Base-by-base conservation (phyloP, 2,888 invertebrate species). In the Dolomedes plantarius region DNA sequence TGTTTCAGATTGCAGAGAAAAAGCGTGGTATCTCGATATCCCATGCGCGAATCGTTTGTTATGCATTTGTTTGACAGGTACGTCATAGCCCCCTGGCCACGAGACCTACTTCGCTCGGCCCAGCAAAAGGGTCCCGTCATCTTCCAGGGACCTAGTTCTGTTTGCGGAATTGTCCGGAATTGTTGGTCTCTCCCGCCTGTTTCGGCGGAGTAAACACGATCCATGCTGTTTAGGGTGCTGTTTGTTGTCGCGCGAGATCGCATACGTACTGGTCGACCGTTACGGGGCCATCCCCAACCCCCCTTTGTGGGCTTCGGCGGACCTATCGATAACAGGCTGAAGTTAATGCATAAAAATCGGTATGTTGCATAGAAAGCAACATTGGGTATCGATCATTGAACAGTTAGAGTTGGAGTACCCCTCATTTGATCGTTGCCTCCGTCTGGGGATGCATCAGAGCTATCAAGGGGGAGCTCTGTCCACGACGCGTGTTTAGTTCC, bases 191-290 rank as follows among this genome's bases (percentile, higher is more conserved):
- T 27, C 29, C 28, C 36, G 65, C 46, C 69, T 36, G 16, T 68
- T 36, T 71, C 56, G 64, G 71, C 83, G 69, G 77, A 71, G 83
- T 83, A 83, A 83, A 83, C 82, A 83, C 27, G 67, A 31, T 46
- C 65, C 72, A 83, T 83, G 83, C 83, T 77, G 83, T 75, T 83
- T 76, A 83, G 67, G 83, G 36, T 32, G 27, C 65, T n/a, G n/a
- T 68, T 83, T 83, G 76, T 77, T 83, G 83, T 76, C 29, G 62
- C 16, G n/a, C 19, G 27, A 62, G 69, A n/a, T n/a, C n/a, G 62
- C 27, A 62, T 19, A 62, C 23, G 23, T 19, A 31, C 11, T 29
- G 23, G 11, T 23, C 29, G 68, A 7, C 75, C 69, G 82, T 82
- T 75, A 79, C 19, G 31, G 27, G 62, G 23, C 62, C 62, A 13